These are phyloP conservation scores for Catamblyrhynchus diadema DNA, from an alignment of 2,797 vertebrate genomes.

Conservation along the genomic window DNA sequence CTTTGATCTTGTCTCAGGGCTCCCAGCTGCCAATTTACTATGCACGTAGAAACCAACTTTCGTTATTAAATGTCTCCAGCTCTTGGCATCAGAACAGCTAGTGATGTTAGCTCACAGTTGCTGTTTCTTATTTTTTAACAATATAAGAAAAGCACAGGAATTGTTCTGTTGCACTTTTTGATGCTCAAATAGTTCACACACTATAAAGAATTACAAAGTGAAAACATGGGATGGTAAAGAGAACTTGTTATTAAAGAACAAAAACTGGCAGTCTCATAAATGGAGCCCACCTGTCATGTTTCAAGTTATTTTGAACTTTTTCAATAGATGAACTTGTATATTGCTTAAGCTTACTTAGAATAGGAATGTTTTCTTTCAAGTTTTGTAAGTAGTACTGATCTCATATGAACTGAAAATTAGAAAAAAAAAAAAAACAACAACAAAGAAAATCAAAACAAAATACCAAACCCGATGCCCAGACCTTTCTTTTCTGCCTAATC, in stretches of 20 bases:
- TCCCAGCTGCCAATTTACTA: neutral
- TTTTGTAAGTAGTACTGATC: neutral
- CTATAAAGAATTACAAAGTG: neutral
- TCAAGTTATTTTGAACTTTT: neutral
- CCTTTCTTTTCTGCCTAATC: neutral
- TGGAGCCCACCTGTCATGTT: neutral
- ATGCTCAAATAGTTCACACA: fast-evolving
- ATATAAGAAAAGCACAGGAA: neutral
- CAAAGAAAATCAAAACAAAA: neutral
- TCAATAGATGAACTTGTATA: neutral
- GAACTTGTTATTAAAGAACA: neutral
- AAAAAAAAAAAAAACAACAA: neutral
- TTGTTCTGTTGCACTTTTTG: neutral
- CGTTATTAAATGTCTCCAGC: neutral
- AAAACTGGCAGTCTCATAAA: neutral
- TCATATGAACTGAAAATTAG: neutral
- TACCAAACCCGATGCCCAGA: neutral
- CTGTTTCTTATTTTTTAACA: neutral
- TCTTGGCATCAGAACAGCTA: neutral
- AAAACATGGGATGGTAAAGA: neutral
- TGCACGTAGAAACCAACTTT: neutral
- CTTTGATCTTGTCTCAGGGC: neutral
- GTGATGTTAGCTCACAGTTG: neutral
- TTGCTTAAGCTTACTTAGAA: neutral
- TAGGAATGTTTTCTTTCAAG: neutral